A percentile compares a stretch with the other conserved stretches of the same genome.
Evolutionary conservation across 2,888 invertebrate genomes (phyloP).

Genomic region (Drosophila mimica): DNA sequence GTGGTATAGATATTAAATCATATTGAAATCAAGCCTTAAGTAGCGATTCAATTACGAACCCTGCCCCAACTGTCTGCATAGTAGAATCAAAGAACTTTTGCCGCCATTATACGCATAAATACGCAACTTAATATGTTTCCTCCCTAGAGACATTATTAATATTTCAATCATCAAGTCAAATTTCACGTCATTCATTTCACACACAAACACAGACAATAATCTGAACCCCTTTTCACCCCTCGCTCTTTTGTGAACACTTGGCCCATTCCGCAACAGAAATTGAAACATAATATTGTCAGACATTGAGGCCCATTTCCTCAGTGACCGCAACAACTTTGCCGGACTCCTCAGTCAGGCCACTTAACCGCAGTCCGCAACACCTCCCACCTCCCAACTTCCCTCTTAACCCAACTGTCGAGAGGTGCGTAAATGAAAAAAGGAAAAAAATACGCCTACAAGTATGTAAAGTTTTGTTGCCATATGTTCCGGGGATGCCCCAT

Average conservation of each 20-base stretch:
- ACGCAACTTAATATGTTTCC: constrained; percentile 38
- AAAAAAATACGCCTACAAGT: constrained; percentile 75
- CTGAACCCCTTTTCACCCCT: neutral
- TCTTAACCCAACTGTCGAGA: constrained; percentile 34
- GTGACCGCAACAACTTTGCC: constrained; percentile 75
- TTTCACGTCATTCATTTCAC: constrained; percentile 34
- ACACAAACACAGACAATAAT: constrained; percentile 7
- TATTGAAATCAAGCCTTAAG: neutral
- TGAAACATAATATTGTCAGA: constrained; percentile 82
- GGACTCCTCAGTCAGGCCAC: constrained; percentile 50
- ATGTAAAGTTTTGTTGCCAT: constrained; percentile 74
- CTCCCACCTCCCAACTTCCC: neutral
- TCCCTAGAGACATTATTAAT: constrained; percentile 42
- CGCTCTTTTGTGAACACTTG: neutral
- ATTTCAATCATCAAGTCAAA: constrained; percentile 64
- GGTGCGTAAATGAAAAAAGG: constrained; percentile 72
- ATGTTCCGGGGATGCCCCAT: constrained; percentile 71
- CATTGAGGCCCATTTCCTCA: constrained; percentile 80
- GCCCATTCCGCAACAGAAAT: constrained; percentile 58
- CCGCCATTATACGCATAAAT: constrained; percentile 3
- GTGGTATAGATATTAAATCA: neutral
- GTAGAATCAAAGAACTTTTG: constrained; percentile 31
- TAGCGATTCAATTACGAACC: neutral
- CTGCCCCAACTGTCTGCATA: neutral
- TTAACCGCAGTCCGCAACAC: constrained; percentile 63